phyloP scores from a whole-genome alignment of 2,888 invertebrate species.

The Caenorhabditis sp. region DNA sequence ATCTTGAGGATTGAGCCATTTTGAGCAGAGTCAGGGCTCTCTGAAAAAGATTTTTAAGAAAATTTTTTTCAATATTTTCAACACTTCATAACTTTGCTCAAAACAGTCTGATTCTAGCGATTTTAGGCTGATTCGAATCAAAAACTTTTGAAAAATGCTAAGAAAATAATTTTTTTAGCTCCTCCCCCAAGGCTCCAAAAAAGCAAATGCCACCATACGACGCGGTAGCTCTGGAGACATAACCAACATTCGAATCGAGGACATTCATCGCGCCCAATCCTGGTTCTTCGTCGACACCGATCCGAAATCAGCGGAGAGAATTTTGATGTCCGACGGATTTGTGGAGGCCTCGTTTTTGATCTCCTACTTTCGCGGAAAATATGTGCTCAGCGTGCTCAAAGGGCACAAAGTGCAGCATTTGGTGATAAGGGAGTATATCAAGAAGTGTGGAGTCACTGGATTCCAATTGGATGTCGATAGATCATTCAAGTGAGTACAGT shows the following conservation, averaged over 20 bases:
- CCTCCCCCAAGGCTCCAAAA: conserved; percentile 51
- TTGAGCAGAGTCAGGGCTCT: no score
- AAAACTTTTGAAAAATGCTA: no score
- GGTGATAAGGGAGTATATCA: conserved; percentile 41
- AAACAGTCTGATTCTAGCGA: no score
- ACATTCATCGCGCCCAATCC: conserved; percentile 66
- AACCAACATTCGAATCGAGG: conserved; percentile 21
- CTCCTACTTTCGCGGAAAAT: conserved; percentile 30
- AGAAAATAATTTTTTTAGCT: conserved; percentile 37
- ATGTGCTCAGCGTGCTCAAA: conserved; percentile 24
- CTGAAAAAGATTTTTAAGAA: no score
- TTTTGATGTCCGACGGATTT: conserved; percentile 68
- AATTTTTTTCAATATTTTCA: no score
- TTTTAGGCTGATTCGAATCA: conserved; percentile 65
- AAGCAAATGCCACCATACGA: conserved; percentile 16
- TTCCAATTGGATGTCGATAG: conserved; percentile 61
- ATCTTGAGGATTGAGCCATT: no score
- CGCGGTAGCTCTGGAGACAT: conserved; percentile 58
- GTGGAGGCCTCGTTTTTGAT: conserved; percentile 55
- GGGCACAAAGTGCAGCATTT: conserved; percentile 37
- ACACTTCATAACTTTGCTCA: no score
- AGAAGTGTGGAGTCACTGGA: conserved; percentile 47
- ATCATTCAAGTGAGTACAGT: conserved; percentile 55
- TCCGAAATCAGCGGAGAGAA: conserved; percentile 60
- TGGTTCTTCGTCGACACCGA: conserved; percentile 72